These are phyloP conservation scores for Sceliomorpha sp. DNA, from an alignment of 2,888 invertebrate genomes.

Conservation along the genomic window DNA sequence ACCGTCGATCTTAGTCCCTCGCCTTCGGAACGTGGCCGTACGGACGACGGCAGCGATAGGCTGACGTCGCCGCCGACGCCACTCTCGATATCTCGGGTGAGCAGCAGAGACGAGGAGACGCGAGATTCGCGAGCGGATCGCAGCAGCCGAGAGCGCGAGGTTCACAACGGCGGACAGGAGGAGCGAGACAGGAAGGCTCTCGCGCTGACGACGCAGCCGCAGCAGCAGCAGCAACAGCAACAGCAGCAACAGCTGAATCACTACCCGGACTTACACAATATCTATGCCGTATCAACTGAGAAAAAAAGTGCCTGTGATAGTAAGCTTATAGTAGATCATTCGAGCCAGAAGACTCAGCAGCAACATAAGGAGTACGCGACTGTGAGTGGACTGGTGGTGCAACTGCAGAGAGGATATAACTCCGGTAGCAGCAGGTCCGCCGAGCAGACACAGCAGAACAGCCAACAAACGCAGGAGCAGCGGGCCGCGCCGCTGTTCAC, in stretches of 20 bases:
- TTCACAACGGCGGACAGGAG: constrained; percentile 70
- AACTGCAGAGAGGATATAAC: constrained; percentile 75
- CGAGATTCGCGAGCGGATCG: constrained; percentile 71
- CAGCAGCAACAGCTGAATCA: constrained; percentile 68
- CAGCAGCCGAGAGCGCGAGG: constrained; percentile 73
- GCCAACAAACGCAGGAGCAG: constrained; percentile 63
- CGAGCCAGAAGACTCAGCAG: constrained; percentile 79
- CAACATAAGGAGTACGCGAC: constrained; percentile 63
- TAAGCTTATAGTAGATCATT: constrained; percentile 81
- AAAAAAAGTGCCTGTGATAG: constrained; percentile 82
- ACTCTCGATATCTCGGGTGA: constrained; percentile 69
- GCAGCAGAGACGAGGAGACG: constrained; percentile 72
- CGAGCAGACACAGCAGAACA: constrained; percentile 57
- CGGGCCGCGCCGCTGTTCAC: constrained; percentile 68
- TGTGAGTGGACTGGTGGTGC: constrained; percentile 75
- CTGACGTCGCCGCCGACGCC: constrained; percentile 75
- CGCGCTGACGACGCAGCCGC: constrained; percentile 52
- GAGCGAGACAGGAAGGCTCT: constrained; percentile 64
- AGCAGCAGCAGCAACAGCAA: no score
- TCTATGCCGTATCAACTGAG: constrained; percentile 79
- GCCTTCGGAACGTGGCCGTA: constrained; percentile 71
- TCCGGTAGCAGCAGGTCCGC: constrained; percentile 53
- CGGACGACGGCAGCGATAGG: constrained; percentile 74
- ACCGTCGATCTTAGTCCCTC: constrained; percentile 78
- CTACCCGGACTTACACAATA: constrained; percentile 77